phyloP scores from a whole-genome alignment of 2,797 vertebrate species.

The Molothrus aeneus region DNA sequence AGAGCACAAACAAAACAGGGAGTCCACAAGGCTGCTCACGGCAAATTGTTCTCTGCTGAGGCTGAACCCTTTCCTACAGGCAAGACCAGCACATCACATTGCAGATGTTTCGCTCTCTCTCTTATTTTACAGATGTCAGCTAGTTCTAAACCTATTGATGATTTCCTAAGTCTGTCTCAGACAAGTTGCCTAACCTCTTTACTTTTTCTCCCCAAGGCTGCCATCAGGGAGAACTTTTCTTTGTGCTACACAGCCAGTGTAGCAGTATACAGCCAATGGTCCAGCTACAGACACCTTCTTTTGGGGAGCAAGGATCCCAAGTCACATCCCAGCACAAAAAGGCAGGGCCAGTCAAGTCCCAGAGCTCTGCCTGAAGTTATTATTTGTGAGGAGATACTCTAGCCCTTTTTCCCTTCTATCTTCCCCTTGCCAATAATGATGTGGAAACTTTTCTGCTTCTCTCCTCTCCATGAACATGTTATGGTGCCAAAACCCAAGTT shows the following conservation, averaged over 20 bases:
- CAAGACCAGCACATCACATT: neutral
- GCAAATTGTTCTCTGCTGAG: neutral
- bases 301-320: neutral
- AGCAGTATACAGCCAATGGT: neutral
- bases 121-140: neutral
- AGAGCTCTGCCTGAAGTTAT: neutral
- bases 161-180: neutral
- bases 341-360: neutral
- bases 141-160: neutral
- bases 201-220: neutral
- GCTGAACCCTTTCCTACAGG: neutral
- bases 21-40: fast-evolving
- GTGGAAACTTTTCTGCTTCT: conserved; percentile 16
- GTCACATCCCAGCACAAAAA: neutral
- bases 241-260: neutral
- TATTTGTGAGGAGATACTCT: neutral
- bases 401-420: neutral
- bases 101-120: neutral
- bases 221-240: neutral
- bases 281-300: neutral
- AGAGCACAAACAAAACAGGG: neutral
- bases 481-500: conserved; percentile 4
- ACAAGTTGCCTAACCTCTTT: neutral
- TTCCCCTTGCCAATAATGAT: neutral
- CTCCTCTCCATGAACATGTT: neutral